Conservation (phyloP, 2,113 vertebrate species). For the Coracopsis vasa region DNA sequence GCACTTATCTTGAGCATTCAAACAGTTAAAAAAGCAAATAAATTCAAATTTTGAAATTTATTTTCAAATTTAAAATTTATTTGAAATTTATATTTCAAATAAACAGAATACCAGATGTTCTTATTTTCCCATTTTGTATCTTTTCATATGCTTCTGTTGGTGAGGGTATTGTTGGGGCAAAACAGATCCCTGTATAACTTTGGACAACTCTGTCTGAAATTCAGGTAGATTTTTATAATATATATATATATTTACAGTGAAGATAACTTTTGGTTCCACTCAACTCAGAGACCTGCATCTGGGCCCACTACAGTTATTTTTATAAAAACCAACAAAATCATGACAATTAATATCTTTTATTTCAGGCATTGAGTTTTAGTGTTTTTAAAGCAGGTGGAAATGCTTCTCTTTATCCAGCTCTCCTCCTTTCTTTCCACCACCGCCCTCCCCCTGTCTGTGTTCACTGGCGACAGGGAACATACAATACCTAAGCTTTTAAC, state of each 20-base stretch:
- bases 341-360: neutral
- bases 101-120: neutral
- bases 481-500: neutral
- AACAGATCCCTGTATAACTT: neutral
- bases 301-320: neutral
- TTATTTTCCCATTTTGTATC: neutral
- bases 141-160: neutral
- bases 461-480: neutral
- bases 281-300: neutral
- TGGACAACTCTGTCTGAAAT: neutral
- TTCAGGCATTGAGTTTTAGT: neutral
- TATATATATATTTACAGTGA: neutral
- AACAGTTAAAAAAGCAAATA: neutral
- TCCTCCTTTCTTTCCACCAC: neutral
- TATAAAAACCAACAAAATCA: neutral
- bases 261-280: neutral
- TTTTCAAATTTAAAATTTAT: neutral
- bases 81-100: neutral
- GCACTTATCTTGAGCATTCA: neutral
- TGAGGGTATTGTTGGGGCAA: neutral
- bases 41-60: neutral
- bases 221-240: neutral
- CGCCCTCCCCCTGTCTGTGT: neutral
- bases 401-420: neutral
- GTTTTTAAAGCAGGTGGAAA: neutral